Evolutionary conservation across 2,113 vertebrate genomes (phyloP).

Genomic region (Thermophis baileyi): DNA sequence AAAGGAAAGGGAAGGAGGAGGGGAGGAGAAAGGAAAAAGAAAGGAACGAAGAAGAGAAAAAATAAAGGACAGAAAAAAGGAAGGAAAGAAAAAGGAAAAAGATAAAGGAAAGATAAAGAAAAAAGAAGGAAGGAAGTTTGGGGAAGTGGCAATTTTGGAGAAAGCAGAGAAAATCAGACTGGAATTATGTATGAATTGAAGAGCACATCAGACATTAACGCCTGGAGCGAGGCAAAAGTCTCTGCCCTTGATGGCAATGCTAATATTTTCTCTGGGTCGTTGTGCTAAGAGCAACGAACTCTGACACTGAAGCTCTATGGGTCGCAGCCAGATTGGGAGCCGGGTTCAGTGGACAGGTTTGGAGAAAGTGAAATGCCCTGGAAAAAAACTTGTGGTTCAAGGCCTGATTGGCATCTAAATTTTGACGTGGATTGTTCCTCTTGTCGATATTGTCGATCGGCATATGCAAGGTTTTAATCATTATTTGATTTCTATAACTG

Average conservation of each 20-base stretch:
- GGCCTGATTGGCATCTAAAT: not conserved
- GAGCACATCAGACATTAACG: not conserved
- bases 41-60: too few relatives aligned
- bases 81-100: not conserved
- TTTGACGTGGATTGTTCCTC: not conserved
- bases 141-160: not conserved
- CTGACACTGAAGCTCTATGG: not conserved
- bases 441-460: not conserved
- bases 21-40: not conserved
- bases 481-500: not conserved
- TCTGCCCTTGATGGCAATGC: not conserved
- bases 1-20: too few relatives aligned
- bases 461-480: not conserved
- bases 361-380: not conserved
- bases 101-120: too few relatives aligned
- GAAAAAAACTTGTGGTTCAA: not conserved
- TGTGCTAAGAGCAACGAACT: not conserved
- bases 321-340: not conserved
- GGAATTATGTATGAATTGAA: not conserved
- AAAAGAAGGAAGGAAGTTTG: not conserved
- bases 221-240: not conserved
- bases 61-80: not conserved
- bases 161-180: not conserved
- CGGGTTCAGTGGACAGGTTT: not conserved
- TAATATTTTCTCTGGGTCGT: not conserved